A percentile compares a stretch with the other conserved stretches of the same genome.
Conservation (phyloP, 1,140 invertebrate genomes). For the Brachionus koreanus region DNA sequence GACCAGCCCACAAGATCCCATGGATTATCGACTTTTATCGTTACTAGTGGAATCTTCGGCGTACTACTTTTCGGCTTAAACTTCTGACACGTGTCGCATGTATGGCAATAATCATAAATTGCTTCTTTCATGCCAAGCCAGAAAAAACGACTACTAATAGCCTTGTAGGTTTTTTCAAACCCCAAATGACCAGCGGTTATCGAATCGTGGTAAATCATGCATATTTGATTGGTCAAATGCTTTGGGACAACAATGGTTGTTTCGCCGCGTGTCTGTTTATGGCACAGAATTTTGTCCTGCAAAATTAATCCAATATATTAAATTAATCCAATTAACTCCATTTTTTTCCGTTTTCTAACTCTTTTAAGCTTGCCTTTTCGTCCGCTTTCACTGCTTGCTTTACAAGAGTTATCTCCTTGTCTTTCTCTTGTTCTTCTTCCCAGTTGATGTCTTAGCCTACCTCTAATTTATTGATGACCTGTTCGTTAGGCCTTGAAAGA, state of each 20-base stretch:
- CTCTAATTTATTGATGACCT: too few species aligned
- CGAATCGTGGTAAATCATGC: not conserved
- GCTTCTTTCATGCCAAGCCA: not conserved
- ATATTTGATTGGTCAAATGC: not conserved
- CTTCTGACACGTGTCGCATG: not conserved
- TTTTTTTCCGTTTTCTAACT: too few species aligned
- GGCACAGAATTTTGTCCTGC: too few species aligned
- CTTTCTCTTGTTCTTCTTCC: not conserved
- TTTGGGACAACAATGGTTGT: conserved; percentile 31
- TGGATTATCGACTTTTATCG: not conserved
- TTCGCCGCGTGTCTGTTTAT: too few species aligned
- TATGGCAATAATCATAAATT: not conserved
- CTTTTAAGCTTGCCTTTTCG: not conserved
- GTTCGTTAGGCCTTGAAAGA: too few species aligned
- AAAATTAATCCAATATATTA: too few species aligned
- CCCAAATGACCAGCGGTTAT: not conserved
- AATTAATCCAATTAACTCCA: too few species aligned
- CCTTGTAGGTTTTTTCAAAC: not conserved
- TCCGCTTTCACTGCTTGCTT: not conserved
- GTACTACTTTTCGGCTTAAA: not conserved
- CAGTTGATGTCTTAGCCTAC: not conserved
- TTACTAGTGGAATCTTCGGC: not conserved
- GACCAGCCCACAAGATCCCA: conserved; percentile 46
- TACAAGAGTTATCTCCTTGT: not conserved
- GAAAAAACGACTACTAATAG: not conserved